Percentiles rank a stretch among this genome's conserved stretches.
These are phyloP conservation scores for Coracias cyanogaster DNA, from an alignment of 2,797 vertebrate species.

Conservation along the genomic window DNA sequence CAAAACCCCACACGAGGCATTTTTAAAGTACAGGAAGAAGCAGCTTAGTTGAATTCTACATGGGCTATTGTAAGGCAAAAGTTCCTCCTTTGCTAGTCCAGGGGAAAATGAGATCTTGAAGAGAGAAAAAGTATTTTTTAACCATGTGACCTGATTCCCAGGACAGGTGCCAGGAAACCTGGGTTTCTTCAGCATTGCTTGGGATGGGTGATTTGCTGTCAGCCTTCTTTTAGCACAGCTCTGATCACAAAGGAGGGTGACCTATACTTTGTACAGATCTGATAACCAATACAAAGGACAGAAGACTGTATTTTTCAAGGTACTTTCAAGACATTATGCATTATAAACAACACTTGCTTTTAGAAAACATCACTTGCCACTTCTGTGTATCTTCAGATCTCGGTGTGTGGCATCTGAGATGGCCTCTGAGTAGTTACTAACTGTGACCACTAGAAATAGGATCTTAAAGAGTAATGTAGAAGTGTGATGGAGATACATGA, in stretches of 20 bases:
- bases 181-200: background rate
- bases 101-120: background rate
- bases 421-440: background rate
- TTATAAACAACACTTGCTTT: background rate
- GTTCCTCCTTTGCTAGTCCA: background rate
- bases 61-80: fast-evolving
- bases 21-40: background rate
- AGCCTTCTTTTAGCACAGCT: background rate
- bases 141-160: background rate
- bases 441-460: background rate
- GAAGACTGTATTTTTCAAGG: background rate
- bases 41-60: background rate
- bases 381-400: background rate
- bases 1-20: background rate
- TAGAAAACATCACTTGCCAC: background rate
- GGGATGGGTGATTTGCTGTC: background rate
- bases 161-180: background rate
- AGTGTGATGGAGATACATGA: background rate
- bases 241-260: background rate
- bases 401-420: background rate
- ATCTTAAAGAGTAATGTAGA: background rate
- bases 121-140: background rate
- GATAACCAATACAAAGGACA: background rate
- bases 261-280: background rate
- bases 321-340: background rate